A percentile compares a stretch with the other conserved stretches of the same genome.
Conservation (phyloP, 2,113 vertebrate species). For the Engraulis encrasicolus region DNA sequence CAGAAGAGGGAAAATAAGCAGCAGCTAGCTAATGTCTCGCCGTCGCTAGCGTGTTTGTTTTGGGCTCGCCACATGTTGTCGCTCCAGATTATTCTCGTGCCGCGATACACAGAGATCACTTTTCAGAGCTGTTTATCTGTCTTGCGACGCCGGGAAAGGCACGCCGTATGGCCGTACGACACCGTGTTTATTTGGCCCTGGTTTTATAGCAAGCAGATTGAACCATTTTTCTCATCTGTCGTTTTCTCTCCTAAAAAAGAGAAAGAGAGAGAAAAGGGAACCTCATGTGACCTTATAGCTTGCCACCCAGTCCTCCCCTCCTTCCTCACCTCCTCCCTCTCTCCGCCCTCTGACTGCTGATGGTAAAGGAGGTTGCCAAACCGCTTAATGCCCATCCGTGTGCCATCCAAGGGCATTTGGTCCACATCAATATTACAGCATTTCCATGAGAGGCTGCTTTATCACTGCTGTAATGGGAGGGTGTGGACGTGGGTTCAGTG, state of each 20-base stretch:
- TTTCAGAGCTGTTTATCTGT: neutral
- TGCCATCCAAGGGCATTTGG: neutral
- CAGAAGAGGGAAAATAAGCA: too few relatives aligned
- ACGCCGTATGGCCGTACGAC: neutral
- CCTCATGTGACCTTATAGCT: neutral
- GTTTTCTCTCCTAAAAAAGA: neutral
- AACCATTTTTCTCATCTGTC: neutral
- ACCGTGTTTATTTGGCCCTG: neutral
- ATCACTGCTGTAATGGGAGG: neutral
- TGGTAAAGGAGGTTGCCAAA: neutral
- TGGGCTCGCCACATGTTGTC: neutral
- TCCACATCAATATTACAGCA: neutral
- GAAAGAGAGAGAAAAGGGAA: neutral
- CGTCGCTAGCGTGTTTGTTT: neutral
- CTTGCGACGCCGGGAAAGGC: neutral
- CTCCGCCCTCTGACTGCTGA: neutral
- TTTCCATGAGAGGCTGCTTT: neutral
- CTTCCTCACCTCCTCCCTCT: too few relatives aligned
- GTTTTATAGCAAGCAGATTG: neutral
- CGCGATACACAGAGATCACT: too few relatives aligned
- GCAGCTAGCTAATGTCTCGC: neutral
- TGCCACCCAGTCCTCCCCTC: too few relatives aligned
- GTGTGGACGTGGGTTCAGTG: too few relatives aligned
- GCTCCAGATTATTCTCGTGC: too few relatives aligned
- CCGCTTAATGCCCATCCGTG: neutral